phyloP scores from a whole-genome alignment of 1,140 invertebrate species.

The Halotydeus destructor region DNA sequence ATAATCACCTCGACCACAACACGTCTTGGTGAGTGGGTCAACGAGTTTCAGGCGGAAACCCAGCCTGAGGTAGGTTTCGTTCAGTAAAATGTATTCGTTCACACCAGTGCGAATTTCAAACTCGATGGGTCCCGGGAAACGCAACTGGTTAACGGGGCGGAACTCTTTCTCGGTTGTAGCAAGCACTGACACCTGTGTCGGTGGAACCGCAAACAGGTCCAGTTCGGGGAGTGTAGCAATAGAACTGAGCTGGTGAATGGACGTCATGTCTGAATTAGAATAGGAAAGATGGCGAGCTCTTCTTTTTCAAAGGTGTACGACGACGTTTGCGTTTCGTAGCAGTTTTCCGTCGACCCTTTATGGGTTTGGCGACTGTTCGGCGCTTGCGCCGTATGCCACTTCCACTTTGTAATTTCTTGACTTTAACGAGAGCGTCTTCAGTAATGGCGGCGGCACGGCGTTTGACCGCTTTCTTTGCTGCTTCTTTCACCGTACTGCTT shows the following conservation, averaged over 20 bases:
- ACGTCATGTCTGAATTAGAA: slow-evolving; percentile 10
- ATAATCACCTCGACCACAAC: not conserved
- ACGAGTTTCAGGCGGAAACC: not conserved
- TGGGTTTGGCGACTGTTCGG: no score
- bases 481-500: no score
- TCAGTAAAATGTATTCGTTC: slow-evolving; percentile 24
- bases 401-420: no score
- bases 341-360: no score
- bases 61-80: slow-evolving; percentile 23
- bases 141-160: slow-evolving; percentile 24
- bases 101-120: slow-evolving; percentile 23
- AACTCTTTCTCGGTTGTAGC: slow-evolving; percentile 21
- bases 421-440: no score
- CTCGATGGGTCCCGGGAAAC: slow-evolving; percentile 22
- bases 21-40: not conserved
- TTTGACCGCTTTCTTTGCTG: no score
- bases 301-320: no score
- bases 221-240: slow-evolving; percentile 20
- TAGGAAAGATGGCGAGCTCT: no score
- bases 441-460: no score
- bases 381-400: no score
- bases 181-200: slow-evolving; percentile 25
- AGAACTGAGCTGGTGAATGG: slow-evolving; percentile 3
- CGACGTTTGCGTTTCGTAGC: no score
- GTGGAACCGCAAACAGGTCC: slow-evolving; percentile 25